Conservation (phyloP, 1,140 invertebrate genomes). For the Neodiprion pinetum region DNA sequence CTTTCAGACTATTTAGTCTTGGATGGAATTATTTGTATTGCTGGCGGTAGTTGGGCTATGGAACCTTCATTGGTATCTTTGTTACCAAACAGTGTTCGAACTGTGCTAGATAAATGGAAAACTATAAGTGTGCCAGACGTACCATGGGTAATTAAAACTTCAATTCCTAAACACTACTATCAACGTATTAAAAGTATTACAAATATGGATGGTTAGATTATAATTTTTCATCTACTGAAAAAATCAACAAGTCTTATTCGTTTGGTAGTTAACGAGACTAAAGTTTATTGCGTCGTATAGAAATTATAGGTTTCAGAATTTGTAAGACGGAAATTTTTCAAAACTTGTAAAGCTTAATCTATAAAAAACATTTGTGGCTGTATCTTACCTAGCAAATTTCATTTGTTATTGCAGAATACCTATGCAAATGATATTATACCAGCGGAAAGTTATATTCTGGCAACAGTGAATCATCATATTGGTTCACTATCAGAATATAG, state of each 20-base stretch:
- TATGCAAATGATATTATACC: slow-evolving; percentile 83
- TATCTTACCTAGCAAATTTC: slow-evolving; percentile 6
- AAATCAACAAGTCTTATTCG: no score
- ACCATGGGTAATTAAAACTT: slow-evolving; percentile 51
- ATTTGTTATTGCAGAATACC: slow-evolving; percentile 65
- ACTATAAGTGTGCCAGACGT: slow-evolving; percentile 61
- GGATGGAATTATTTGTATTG: slow-evolving; percentile 68
- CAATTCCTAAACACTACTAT: not conserved
- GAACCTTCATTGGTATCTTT: slow-evolving; percentile 65
- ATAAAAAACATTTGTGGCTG: not conserved
- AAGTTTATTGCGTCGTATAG: no score
- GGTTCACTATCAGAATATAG: slow-evolving; percentile 65
- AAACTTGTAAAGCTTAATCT: not conserved
- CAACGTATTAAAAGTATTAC: not conserved
- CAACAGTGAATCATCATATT: slow-evolving; percentile 66
- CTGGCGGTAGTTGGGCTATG: slow-evolving; percentile 64
- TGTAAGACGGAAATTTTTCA: no score
- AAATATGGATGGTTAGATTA: slow-evolving; percentile 10
- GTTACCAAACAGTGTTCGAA: slow-evolving; percentile 66
- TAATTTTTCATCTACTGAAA: not conserved
- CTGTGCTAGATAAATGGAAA: slow-evolving; percentile 73
- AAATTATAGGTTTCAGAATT: no score
- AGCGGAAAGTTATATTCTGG: slow-evolving; percentile 79
- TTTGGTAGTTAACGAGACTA: no score
- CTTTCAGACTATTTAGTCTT: slow-evolving; percentile 62